A percentile compares a stretch with the other conserved stretches of the same genome.
Conservation (phyloP, 1,140 invertebrate genomes). For the Callitettix versicolor region DNA sequence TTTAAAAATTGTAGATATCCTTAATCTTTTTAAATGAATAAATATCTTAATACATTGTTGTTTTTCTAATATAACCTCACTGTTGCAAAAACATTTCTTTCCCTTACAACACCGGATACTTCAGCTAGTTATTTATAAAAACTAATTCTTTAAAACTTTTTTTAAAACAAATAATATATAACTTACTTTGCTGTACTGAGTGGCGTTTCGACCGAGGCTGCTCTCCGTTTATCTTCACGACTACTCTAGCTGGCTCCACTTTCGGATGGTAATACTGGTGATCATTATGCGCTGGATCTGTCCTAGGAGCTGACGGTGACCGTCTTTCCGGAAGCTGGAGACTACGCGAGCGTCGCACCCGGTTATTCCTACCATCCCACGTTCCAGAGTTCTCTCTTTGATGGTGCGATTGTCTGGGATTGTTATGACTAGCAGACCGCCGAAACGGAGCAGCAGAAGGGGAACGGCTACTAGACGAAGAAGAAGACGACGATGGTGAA, state of each 20-base stretch:
- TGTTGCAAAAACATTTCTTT: no score
- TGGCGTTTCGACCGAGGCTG: constrained; percentile 27
- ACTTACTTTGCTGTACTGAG: constrained; percentile 29
- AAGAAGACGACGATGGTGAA: constrained; percentile 20
- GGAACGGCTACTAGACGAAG: constrained; percentile 16
- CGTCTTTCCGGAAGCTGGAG: constrained; percentile 44
- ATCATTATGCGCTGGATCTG: constrained; percentile 21
- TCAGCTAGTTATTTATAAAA: no score
- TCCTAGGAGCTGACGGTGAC: constrained; percentile 29
- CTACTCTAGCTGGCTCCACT: constrained; percentile 33
- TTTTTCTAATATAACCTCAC: no score
- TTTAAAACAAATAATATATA: background rate
- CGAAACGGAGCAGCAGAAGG: constrained; percentile 17
- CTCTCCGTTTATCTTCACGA: constrained; percentile 31
- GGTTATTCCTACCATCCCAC: background rate
- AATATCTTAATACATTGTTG: no score
- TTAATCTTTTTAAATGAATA: no score
- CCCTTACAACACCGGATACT: no score
- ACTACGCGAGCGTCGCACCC: constrained; percentile 25
- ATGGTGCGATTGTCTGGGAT: constrained; percentile 3
- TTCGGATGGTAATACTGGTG: constrained; percentile 28
- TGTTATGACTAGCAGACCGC: constrained; percentile 17
- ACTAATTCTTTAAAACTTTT: no score
- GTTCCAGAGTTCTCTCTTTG: background rate
- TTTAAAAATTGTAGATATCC: no score